Conservation (phyloP, 2,797 vertebrate genomes). For the Miichthys miiuy region DNA sequence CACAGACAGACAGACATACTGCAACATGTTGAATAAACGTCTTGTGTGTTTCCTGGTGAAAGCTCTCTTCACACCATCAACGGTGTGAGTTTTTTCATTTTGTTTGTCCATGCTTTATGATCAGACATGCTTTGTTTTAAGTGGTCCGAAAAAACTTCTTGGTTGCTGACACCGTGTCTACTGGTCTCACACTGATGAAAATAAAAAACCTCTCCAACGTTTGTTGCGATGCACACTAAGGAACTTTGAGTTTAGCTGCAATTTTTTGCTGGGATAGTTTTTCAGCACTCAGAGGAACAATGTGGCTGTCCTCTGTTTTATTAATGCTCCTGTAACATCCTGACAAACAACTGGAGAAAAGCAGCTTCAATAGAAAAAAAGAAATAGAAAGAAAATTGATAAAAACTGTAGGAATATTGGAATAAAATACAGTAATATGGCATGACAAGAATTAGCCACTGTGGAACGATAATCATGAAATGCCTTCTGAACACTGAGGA, state of each 20-base stretch:
- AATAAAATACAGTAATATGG: neutral
- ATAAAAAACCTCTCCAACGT: slow-evolving; percentile 8
- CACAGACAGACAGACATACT: no score
- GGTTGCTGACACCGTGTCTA: neutral
- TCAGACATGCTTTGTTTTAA: neutral
- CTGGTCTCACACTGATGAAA: slow-evolving; percentile 4
- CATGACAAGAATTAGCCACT: neutral
- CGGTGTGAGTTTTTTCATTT: no score
- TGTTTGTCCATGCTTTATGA: neutral
- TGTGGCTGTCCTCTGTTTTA: neutral
- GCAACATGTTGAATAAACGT: no score
- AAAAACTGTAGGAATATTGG: no score
- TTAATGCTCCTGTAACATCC: neutral
- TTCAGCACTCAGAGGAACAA: slow-evolving; percentile 6
- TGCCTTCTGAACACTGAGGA: neutral
- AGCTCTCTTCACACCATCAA: no score
- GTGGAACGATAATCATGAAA: no score
- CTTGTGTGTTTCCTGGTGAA: no score
- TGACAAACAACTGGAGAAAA: neutral
- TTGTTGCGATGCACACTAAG: neutral
- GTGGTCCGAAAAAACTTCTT: neutral
- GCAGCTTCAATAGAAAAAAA: no score
- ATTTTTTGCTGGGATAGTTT: neutral
- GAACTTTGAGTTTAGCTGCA: slow-evolving; percentile 8
- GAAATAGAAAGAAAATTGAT: no score